These are phyloP conservation scores for Pyxicephalus adspersus DNA, from an alignment of 2,113 vertebrate species.

Conservation along the genomic window DNA sequence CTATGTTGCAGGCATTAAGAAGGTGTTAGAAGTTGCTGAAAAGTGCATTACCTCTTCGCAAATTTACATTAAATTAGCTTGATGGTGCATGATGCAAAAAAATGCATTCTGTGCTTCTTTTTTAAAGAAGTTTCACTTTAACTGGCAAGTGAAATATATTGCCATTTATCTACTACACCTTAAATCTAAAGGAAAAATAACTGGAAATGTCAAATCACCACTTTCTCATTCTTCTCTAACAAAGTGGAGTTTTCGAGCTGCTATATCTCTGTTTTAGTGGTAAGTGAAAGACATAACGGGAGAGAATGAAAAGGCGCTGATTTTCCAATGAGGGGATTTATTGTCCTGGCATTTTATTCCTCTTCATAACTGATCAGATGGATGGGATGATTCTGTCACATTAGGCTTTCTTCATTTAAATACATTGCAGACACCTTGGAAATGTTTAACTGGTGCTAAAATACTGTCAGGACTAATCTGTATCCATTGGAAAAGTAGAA, in stretches of 20 bases:
- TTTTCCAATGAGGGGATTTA: constrained; percentile 31
- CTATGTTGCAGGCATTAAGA: too few species aligned
- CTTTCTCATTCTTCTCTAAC: constrained; percentile 17
- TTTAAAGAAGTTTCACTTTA: too few species aligned
- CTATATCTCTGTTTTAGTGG: constrained; percentile 34
- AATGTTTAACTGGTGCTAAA: background rate
- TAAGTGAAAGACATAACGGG: constrained; percentile 42
- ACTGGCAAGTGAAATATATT: too few species aligned
- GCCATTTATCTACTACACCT: background rate
- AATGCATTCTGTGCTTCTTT: too few species aligned
- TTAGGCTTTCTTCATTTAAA: constrained; percentile 29
- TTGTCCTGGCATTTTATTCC: constrained; percentile 38
- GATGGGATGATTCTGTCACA: constrained; percentile 36
- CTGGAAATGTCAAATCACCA: constrained; percentile 23
- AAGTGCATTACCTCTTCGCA: too few species aligned
- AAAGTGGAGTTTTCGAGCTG: constrained; percentile 11
- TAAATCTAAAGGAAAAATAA: constrained; percentile 12
- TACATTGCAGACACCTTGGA: background rate
- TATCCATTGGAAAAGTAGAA: too few species aligned
- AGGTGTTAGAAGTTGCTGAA: too few species aligned
- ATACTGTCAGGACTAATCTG: too few species aligned
- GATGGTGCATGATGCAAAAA: too few species aligned
- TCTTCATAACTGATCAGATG: constrained; percentile 30
- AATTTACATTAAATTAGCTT: too few species aligned
- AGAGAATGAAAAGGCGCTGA: constrained; percentile 45